These are phyloP conservation scores for Drosophila kokeensis DNA, from an alignment of 2,888 invertebrate species.

Conservation along the genomic window DNA sequence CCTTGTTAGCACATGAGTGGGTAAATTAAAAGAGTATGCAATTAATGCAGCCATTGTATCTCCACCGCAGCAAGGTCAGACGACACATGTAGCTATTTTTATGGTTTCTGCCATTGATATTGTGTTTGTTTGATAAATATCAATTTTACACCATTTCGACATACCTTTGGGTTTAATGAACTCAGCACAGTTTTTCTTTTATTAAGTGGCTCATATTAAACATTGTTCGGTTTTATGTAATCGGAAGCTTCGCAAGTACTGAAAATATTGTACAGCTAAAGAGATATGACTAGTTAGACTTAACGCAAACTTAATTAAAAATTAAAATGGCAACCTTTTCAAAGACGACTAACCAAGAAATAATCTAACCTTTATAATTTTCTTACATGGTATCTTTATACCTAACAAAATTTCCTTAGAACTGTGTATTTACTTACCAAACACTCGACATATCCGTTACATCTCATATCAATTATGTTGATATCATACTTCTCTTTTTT, in stretches of 20 bases:
- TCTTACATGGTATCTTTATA: neutral
- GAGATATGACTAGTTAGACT: neutral
- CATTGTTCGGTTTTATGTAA: neutral
- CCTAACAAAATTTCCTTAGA: neutral
- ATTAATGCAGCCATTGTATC: neutral
- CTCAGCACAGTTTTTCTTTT: conserved; percentile 1
- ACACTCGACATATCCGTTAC: conserved; percentile 49
- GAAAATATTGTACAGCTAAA: neutral
- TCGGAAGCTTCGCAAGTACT: neutral
- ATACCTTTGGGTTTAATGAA: conserved; percentile 30
- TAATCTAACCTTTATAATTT: neutral
- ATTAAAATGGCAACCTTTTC: neutral
- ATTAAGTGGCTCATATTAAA: neutral
- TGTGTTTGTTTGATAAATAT: conserved; percentile 39
- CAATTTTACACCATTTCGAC: conserved; percentile 21
- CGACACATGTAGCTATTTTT: conserved; percentile 17
- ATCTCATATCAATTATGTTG: conserved; percentile 71
- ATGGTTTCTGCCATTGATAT: conserved; percentile 50
- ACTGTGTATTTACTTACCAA: conserved; percentile 58
- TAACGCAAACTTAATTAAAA: neutral
- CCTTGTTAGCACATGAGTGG: neutral
- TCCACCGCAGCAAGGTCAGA: conserved; percentile 4
- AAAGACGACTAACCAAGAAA: neutral
- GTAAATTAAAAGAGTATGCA: neutral
- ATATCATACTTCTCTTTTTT: conserved; percentile 69